Conservation (phyloP, 2,113 vertebrate species). For the Crotalus viridis region DNA sequence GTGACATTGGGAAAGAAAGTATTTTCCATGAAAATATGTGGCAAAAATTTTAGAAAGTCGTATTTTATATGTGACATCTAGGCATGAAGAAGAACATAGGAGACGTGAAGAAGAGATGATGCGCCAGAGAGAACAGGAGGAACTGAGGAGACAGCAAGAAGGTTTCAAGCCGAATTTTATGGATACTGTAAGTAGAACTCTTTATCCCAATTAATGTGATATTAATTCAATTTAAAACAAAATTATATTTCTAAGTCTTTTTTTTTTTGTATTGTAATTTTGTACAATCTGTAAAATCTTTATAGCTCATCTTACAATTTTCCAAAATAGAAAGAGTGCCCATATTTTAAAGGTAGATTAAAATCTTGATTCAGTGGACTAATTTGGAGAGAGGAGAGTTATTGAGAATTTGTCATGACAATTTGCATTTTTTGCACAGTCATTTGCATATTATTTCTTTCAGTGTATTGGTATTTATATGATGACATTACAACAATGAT, state of each 20-base stretch:
- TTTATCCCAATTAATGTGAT: background rate
- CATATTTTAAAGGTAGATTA: background rate
- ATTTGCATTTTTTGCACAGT: background rate
- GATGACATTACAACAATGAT: background rate
- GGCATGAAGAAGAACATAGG: constrained; percentile 91
- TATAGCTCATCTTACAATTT: background rate
- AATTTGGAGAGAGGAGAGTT: background rate
- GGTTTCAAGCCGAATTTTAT: constrained; percentile 90
- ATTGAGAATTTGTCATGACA: background rate
- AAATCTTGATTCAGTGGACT: background rate
- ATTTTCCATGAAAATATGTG: background rate
- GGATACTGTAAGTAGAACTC: constrained; percentile 86
- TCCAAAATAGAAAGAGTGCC: background rate
- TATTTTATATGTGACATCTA: background rate
- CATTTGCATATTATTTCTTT: background rate
- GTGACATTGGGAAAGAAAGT: background rate
- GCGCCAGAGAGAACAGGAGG: constrained; percentile 92
- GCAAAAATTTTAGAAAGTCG: background rate
- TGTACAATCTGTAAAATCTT: background rate
- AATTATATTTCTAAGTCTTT: background rate
- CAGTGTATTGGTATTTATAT: background rate
- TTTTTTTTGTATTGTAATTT: background rate
- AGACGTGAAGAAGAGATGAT: constrained; percentile 93
- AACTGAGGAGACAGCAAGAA: constrained; percentile 85
- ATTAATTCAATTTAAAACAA: background rate